Evolutionary conservation across 2,113 vertebrate species (phyloP), one percentile per base, ranked within the genome.

Genomic region (Motacilla alba): DNA sequence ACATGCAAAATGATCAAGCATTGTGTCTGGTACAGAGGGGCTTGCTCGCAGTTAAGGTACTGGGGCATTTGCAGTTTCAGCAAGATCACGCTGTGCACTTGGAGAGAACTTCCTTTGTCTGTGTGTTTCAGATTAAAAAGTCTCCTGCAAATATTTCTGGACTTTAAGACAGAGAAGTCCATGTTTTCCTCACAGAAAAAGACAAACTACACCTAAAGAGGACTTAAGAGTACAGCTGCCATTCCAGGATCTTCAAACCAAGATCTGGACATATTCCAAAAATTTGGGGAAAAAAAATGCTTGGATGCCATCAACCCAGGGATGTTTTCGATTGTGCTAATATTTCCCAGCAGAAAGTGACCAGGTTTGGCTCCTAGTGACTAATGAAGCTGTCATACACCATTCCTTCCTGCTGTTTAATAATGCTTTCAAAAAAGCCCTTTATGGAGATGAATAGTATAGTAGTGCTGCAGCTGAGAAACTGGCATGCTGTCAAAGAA

Each of bases 361-460:
- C 91, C 96, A 93, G 95, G 93, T 98, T 97, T 96, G 96, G 87
- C 94, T 97, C 43, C 81, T 94, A 92, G 87, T 98, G 97, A 98
- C 97, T 98, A 97, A 98, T 97, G 97, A 96, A 97, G 96, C 97
- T 97, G 97, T 98, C 97, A 97, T 94, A 91, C 73, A 79, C 94
- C 78, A 93, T 94, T 95, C 80, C 87, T 97, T 97, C 97, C 98
- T 27, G 95, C 97, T 98, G 98, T 94, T 98, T 96, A 97, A 97
- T 97, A 97, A 97, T 26, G 75, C 95, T 93, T 97, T 96, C 41
- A 39, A 95, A 96, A 96, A 89, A 94, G 62, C 28, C n/a, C 97
- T 95, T 97, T 96, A 97, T 97, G 97, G 97, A 98, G 98, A 98
- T 93, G 96, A 97, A 98, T 97, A 50, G 92, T 55, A 44, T 53